These are phyloP conservation scores for Eonycteris spelaea DNA, from an alignment of 2,113 vertebrate species.

Conservation along the genomic window DNA sequence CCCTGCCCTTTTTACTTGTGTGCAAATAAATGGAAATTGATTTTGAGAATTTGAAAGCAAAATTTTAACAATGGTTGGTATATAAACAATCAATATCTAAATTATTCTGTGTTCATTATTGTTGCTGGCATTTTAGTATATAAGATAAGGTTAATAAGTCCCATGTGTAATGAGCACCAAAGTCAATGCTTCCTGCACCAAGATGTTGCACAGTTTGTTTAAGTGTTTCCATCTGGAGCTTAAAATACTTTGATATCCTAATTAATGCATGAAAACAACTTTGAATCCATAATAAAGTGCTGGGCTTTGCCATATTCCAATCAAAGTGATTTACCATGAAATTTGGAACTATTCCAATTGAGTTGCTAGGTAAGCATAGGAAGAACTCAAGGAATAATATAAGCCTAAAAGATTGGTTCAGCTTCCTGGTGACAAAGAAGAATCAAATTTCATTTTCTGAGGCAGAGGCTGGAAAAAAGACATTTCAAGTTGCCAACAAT, in stretches of 20 bases:
- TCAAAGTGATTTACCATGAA: not conserved
- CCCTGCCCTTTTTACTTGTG: constrained; percentile 48
- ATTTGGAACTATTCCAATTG: not conserved
- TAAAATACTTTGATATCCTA: not conserved
- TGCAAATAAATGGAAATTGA: constrained; percentile 63
- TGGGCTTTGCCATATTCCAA: not conserved
- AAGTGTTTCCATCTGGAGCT: not conserved
- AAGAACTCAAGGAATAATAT: not conserved
- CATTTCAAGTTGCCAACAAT: not conserved
- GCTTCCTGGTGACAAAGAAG: not conserved
- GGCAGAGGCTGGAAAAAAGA: not conserved
- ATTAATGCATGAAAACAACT: not conserved
- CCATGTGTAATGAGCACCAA: not conserved
- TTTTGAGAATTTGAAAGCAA: constrained; percentile 43
- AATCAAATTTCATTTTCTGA: not conserved
- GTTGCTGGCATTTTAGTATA: not conserved
- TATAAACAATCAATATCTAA: constrained; percentile 9
- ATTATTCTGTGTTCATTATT: not conserved
- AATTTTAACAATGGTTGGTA: not conserved
- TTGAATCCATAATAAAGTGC: not conserved
- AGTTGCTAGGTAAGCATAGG: not conserved
- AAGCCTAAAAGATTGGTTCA: not conserved
- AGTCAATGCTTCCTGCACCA: not conserved
- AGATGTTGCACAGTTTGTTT: not conserved
- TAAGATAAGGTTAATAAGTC: not conserved